These are phyloP conservation scores for Poecilobothrus nobilitatus DNA, from an alignment of 2,888 invertebrate genomes.

Conservation along the genomic window DNA sequence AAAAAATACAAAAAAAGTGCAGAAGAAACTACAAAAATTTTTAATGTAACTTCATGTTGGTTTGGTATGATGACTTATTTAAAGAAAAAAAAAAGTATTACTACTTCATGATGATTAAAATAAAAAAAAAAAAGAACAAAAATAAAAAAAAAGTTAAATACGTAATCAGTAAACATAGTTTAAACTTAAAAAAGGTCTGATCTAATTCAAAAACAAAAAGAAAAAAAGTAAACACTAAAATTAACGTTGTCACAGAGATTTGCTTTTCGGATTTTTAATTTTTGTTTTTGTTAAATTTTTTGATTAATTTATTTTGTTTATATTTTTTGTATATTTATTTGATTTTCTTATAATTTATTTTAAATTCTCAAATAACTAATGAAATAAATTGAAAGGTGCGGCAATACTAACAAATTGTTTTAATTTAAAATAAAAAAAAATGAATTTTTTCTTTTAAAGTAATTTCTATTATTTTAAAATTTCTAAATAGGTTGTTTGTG, in stretches of 20 bases:
- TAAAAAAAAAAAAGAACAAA: not conserved
- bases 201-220: not conserved
- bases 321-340: too few relatives aligned
- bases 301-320: not conserved
- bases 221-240: not conserved
- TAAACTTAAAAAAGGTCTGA: not conserved
- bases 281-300: not conserved
- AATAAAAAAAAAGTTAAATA: not conserved
- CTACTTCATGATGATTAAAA: constrained; percentile 25
- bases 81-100: constrained; percentile 23
- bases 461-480: too few relatives aligned
- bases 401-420: too few relatives aligned
- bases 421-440: too few relatives aligned
- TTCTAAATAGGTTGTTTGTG: too few relatives aligned
- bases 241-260: not conserved
- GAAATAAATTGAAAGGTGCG: too few relatives aligned
- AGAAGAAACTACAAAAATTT: constrained; percentile 9
- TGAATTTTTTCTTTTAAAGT: too few relatives aligned
- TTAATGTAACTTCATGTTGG: constrained; percentile 7
- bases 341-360: too few relatives aligned
- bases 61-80: constrained; percentile 13
- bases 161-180: too few relatives aligned
- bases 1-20: constrained; percentile 8
- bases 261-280: not conserved
- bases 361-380: too few relatives aligned